Evolutionary conservation across 2,888 invertebrate species (phyloP).

Genomic region (Apodemia duryi): DNA sequence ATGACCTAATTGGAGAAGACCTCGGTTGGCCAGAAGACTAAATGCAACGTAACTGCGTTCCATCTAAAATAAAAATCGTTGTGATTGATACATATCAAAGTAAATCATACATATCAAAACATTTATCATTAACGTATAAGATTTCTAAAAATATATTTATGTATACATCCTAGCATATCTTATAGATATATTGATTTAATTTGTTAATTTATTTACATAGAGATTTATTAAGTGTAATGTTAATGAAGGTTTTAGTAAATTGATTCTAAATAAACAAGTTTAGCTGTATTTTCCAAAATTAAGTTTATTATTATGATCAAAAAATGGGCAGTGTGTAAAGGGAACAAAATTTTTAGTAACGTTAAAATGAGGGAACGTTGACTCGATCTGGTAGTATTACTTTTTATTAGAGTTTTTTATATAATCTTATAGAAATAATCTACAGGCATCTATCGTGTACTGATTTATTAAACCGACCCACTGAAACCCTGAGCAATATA

Average conservation of each 20-base stretch:
- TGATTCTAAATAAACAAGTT: constrained; percentile 23
- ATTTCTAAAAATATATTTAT: constrained; percentile 68
- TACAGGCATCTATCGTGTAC: constrained; percentile 55
- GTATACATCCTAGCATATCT: constrained; percentile 62
- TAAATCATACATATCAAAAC: constrained; percentile 52
- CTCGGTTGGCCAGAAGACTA: constrained; percentile 96
- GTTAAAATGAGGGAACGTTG: constrained; percentile 26
- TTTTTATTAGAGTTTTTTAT: constrained; percentile 37
- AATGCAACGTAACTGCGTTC: constrained; percentile 18
- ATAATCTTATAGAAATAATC: constrained; percentile 40
- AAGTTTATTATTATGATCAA: constrained; percentile 25
- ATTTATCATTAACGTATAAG: constrained; percentile 67
- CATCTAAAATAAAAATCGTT: constrained; percentile 37
- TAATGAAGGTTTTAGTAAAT: constrained; percentile 31
- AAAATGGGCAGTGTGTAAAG: constrained; percentile 38
- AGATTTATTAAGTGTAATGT: constrained; percentile 27
- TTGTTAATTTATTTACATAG: constrained; percentile 40
- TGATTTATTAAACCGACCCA: constrained; percentile 73
- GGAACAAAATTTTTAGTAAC: constrained; percentile 42
- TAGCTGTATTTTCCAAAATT: constrained; percentile 32
- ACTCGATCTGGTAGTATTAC: constrained; percentile 28
- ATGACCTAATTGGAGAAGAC: constrained; percentile 94
- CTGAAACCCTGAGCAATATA: constrained; percentile 76
- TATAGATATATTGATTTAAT: constrained; percentile 41
- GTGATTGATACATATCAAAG: constrained; percentile 64